phyloP scores from a whole-genome alignment of 2,888 invertebrate species.

The Noctua comes region DNA sequence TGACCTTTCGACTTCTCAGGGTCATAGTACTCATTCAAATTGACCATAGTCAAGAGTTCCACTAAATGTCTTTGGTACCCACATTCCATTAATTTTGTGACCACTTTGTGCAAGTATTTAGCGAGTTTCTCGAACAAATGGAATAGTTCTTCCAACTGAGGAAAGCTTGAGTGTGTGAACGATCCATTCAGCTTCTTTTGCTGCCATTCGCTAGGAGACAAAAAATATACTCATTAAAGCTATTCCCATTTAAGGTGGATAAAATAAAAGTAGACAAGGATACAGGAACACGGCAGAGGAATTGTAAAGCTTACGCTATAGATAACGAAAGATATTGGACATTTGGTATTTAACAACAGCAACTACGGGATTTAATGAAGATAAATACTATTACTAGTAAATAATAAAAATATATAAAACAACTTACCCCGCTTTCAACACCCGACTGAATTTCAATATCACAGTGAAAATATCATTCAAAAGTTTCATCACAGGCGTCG shows the following conservation, averaged over 20 bases:
- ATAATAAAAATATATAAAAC: conserved; percentile 53
- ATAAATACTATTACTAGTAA: neutral
- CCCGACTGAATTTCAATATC: conserved; percentile 93
- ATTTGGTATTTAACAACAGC: neutral
- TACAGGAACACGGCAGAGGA: neutral
- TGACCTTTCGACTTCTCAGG: conserved; percentile 77
- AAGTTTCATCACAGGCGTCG: conserved; percentile 92
- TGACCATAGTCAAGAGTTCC: conserved; percentile 92
- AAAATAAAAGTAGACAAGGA: neutral
- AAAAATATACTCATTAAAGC: neutral
- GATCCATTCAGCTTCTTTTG: conserved; percentile 83
- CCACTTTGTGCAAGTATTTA: conserved; percentile 91
- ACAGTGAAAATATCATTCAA: conserved; percentile 93
- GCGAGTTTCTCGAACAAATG: conserved; percentile 91
- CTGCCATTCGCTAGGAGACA: conserved; percentile 89
- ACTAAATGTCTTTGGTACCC: conserved; percentile 92
- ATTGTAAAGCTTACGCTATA: neutral
- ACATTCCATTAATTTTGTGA: conserved; percentile 91
- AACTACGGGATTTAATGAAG: neutral
- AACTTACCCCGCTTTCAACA: conserved; percentile 88
- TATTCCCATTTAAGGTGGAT: neutral
- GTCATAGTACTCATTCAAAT: conserved; percentile 91
- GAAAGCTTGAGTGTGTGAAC: conserved; percentile 91
- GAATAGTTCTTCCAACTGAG: conserved; percentile 90
- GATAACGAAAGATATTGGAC: neutral